Evolutionary conservation across 2,797 vertebrate genomes (phyloP).

Genomic region (Brotula barbata): DNA sequence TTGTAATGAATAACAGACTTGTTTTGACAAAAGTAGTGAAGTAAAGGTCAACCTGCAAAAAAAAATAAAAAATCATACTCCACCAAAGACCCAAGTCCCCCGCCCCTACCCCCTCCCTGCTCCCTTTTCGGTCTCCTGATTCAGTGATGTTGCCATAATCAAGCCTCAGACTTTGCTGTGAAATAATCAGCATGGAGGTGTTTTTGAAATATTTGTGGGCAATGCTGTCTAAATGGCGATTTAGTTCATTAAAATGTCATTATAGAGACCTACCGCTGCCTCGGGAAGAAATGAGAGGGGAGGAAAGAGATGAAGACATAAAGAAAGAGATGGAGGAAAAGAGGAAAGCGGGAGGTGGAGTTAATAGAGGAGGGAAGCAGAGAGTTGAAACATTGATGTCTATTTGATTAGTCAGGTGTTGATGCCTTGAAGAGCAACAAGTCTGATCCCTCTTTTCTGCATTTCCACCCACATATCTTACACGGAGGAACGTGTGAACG

Average conservation of each 20-base stretch:
- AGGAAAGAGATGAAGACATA: not conserved
- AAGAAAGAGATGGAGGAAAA: not conserved
- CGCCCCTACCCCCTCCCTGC: no score
- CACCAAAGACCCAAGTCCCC: no score
- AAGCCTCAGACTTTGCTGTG: conserved; percentile 22
- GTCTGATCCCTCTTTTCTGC: not conserved
- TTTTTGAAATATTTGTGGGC: not conserved
- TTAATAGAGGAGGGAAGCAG: not conserved
- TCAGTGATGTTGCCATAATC: not conserved
- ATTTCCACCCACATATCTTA: not conserved
- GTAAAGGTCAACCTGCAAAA: no score
- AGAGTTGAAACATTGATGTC: not conserved
- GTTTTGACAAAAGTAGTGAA: no score
- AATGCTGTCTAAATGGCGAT: no score
- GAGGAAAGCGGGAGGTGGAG: not conserved
- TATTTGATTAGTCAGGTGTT: not conserved
- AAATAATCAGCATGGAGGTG: conserved; percentile 24
- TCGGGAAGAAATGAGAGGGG: conserved; percentile 17
- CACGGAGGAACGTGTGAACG: not conserved
- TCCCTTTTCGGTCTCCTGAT: not conserved
- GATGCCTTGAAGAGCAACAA: not conserved
- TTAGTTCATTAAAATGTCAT: conserved; percentile 11
- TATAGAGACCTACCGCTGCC: conserved; percentile 8
- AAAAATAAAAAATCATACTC: no score
- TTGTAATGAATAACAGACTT: no score